Evolutionary conservation across 2,797 vertebrate genomes (phyloP).

Genomic region (Micropoecilia bifurca): DNA sequence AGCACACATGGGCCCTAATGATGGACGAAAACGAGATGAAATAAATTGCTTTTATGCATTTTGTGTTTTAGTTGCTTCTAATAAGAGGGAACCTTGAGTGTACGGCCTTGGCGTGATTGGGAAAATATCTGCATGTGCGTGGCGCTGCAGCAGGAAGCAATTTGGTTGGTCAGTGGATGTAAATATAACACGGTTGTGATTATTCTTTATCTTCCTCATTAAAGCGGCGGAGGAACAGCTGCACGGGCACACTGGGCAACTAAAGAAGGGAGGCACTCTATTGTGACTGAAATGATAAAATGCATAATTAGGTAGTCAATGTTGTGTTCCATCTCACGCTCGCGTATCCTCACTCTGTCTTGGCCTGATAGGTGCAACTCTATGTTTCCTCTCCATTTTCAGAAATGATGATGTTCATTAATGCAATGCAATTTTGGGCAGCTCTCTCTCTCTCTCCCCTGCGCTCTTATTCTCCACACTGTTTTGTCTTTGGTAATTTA

Average conservation of each 20-base stretch:
- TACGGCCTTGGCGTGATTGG: slow-evolving; percentile 13
- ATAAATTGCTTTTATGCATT: slow-evolving; percentile 12
- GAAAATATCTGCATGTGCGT: slow-evolving; percentile 9
- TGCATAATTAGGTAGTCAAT: slow-evolving; percentile 81
- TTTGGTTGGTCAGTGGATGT: slow-evolving; percentile 68
- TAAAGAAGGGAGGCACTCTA: slow-evolving; percentile 80
- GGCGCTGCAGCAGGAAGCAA: slow-evolving; percentile 49
- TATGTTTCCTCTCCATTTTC: slow-evolving; percentile 69
- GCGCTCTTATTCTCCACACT: background rate
- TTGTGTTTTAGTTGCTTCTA: background rate
- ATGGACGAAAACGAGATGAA: slow-evolving; percentile 27
- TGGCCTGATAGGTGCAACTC: slow-evolving; percentile 68
- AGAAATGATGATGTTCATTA: slow-evolving; percentile 79
- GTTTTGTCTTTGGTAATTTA: slow-evolving; percentile 77
- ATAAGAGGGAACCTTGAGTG: slow-evolving; percentile 1
- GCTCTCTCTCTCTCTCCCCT: background rate
- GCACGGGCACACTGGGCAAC: slow-evolving; percentile 77
- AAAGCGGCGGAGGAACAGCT: slow-evolving; percentile 82
- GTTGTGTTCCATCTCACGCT: slow-evolving; percentile 70
- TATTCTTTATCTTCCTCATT: slow-evolving; percentile 87
- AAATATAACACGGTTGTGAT: slow-evolving; percentile 78
- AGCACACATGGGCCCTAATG: slow-evolving; percentile 23
- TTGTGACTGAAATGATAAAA: slow-evolving; percentile 85
- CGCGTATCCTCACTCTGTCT: slow-evolving; percentile 54
- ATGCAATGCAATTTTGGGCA: slow-evolving; percentile 59